phyloP scores from a whole-genome alignment of 2,797 vertebrate genomes.

The Phrynocephalus vlangalii region DNA sequence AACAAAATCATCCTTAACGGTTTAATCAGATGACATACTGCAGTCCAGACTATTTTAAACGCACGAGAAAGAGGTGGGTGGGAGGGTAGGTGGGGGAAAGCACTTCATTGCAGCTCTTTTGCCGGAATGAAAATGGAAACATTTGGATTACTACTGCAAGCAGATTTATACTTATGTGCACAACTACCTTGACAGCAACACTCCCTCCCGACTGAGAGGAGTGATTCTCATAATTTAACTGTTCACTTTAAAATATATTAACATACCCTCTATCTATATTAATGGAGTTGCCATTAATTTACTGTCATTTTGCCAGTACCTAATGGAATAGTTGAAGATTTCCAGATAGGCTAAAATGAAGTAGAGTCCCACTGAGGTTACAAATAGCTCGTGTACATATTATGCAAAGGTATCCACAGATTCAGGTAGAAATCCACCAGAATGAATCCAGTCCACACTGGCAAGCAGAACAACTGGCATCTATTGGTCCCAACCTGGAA shows the following conservation, averaged over 20 bases:
- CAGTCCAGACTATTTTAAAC: conserved; percentile 72
- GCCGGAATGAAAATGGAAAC: conserved; percentile 49
- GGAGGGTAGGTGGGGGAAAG: conserved; percentile 45
- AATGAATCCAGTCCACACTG: neutral
- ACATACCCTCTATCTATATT: neutral
- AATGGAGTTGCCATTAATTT: neutral
- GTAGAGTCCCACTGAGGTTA: neutral
- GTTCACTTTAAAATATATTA: neutral
- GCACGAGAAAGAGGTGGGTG: conserved; percentile 55
- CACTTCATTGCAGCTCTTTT: conserved; percentile 56
- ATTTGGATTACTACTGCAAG: no score
- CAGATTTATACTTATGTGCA: neutral
- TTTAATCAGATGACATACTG: conserved; percentile 69
- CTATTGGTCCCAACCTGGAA: neutral
- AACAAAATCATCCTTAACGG: conserved; percentile 65
- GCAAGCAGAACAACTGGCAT: neutral
- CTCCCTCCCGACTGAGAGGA: neutral
- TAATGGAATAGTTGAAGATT: neutral
- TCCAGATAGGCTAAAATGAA: neutral
- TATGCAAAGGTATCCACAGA: neutral
- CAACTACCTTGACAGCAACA: neutral
- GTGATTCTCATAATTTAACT: neutral
- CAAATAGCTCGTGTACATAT: neutral
- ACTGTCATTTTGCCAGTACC: neutral
- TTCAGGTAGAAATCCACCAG: neutral